These are phyloP conservation scores for Eubasilissa splendida DNA, from an alignment of 2,888 invertebrate species.

Conservation along the genomic window DNA sequence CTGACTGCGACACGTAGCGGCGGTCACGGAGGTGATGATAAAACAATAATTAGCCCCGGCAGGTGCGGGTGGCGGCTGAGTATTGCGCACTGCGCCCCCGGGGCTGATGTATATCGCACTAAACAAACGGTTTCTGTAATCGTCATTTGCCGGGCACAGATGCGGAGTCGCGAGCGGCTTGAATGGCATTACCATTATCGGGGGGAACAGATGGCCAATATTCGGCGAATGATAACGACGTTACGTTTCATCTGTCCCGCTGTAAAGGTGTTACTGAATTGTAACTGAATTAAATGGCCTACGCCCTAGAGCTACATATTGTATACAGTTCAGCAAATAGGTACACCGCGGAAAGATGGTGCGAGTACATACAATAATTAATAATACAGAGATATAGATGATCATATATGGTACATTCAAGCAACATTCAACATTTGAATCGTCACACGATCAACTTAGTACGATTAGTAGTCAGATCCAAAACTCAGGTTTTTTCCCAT, in stretches of 20 bases:
- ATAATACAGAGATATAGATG: no score
- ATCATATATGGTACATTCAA: no score
- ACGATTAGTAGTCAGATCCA: no score
- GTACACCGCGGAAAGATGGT: no score
- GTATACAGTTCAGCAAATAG: no score
- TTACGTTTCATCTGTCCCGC: slow-evolving; percentile 22
- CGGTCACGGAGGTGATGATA: not conserved
- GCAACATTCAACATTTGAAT: no score
- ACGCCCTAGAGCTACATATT: no score
- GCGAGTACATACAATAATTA: no score
- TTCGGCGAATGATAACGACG: slow-evolving; percentile 23
- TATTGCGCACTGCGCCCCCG: not conserved
- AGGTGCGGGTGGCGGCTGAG: not conserved
- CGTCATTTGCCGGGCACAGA: slow-evolving; percentile 32
- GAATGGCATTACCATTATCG: slow-evolving; percentile 16
- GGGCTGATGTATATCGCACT: slow-evolving; percentile 24
- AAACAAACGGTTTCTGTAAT: slow-evolving; percentile 29
- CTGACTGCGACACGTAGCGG: not conserved
- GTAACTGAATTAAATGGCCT: slow-evolving; percentile 6
- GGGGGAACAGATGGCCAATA: slow-evolving; percentile 27
- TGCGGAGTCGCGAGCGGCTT: slow-evolving; percentile 28
- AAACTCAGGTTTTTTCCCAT: no score
- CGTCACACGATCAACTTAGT: no score
- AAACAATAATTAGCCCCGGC: slow-evolving; percentile 5
- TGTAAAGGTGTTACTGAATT: slow-evolving; percentile 28